Base-by-base conservation (phyloP, 2,888 invertebrate species). In the Drosophila acutilabella region DNA sequence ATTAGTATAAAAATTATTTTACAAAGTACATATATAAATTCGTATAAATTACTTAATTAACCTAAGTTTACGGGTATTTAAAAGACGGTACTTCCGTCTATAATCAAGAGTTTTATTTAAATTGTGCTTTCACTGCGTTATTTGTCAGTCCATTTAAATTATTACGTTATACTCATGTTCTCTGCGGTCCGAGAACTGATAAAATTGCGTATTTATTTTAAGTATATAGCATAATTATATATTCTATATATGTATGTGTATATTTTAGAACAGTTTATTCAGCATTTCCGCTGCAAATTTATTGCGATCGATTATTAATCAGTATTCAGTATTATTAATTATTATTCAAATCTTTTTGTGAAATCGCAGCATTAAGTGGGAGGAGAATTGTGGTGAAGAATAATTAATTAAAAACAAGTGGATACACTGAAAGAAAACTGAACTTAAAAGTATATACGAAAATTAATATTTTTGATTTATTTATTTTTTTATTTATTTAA, bases 201-300 rank as follows among this genome's bases (percentile, higher is more conserved):
- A 74, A 74, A 74, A 56, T n/a, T 65, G 54, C 57, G 52, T 60
- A 38, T 16, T 58, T 14, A 47, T 52, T 52, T 11, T 23, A 20
- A 38, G 42, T 33, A 33, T 16, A 30, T 53, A 41, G 16, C 1
- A 36, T 5, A 36, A 4, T 8, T 36, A 4, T 10, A 13, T 2
- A 36, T 33, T n/a, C n/a, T 33, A 33, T 13, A 4, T 36, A 11
- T 33, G 33, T 33, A 13, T 10, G 11, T 26, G 2, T 30, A 30
- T 8, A 30, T 30, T 30, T 58, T 57, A 3, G 42, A 40, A 18
- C 2, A 62, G 74, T 59, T 71, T 59, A 52, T 41, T 74, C 74
- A 74, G 71, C 74, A 62, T 40, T 23, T 54, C 14, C 48, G 56
- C 52, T 52, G 44, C 47, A 59, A 48, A 50, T 52, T 30, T 33